phyloP scores from a whole-genome alignment of 2,888 invertebrate species.

The Heliothis peltigera region DNA sequence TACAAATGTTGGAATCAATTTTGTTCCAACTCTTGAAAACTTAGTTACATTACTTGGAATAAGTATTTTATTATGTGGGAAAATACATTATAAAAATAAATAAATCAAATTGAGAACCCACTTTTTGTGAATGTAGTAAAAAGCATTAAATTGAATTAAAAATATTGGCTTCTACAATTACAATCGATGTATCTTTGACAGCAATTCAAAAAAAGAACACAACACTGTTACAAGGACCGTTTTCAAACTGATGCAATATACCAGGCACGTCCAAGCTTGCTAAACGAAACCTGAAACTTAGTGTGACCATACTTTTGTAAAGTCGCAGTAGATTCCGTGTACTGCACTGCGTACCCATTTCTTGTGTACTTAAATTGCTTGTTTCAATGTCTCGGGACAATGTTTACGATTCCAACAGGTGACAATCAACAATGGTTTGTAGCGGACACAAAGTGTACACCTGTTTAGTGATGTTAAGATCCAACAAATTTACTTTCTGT shows the following conservation, averaged over 20 bases:
- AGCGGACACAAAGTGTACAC: constrained; percentile 53
- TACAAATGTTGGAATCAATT: constrained; percentile 22
- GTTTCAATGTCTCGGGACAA: constrained; percentile 77
- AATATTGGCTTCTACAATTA: no score
- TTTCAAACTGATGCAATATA: constrained; percentile 21
- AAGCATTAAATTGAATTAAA: no score
- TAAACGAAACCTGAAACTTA: constrained; percentile 57
- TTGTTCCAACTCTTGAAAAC: constrained; percentile 11
- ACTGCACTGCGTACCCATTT: constrained; percentile 57
- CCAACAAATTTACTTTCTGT: constrained; percentile 2
- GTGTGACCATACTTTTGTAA: constrained; percentile 36
- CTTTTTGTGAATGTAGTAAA: no score
- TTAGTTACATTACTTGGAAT: no score
- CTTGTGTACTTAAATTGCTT: constrained; percentile 74
- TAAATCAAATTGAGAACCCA: no score
- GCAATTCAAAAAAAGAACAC: constrained; percentile 23
- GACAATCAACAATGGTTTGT: constrained; percentile 74
- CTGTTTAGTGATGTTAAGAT: constrained; percentile 41
- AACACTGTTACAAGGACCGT: constrained; percentile 16
- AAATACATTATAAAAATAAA: no score
- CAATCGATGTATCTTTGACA: not conserved
- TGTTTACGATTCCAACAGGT: constrained; percentile 80
- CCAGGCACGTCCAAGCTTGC: constrained; percentile 35
- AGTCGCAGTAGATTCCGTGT: constrained; percentile 46
- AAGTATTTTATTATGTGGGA: not conserved